A percentile compares a stretch with the other conserved stretches of the same genome.
Evolutionary conservation across 2,797 vertebrate genomes (phyloP).

Genomic region (Distichodus sexfasciatus): DNA sequence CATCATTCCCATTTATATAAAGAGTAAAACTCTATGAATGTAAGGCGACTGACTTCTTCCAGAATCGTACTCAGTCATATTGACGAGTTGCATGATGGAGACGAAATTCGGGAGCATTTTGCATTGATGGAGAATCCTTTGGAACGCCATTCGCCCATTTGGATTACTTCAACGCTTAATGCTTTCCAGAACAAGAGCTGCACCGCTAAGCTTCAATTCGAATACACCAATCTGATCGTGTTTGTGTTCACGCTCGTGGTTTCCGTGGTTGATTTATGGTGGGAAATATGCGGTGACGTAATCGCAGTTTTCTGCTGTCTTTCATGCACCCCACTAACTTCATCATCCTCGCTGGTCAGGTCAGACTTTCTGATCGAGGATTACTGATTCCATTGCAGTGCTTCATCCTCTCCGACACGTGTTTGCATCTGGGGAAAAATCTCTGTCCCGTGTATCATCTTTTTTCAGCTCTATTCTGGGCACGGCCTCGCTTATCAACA

Average conservation of each 20-base stretch:
- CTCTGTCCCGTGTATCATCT: slow-evolving; percentile 5
- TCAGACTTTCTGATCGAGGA: slow-evolving; percentile 20
- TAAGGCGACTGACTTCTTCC: too few species aligned
- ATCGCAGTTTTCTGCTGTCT: slow-evolving; percentile 14
- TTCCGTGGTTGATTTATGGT: slow-evolving; percentile 6
- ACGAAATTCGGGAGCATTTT: too few species aligned
- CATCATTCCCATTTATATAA: too few species aligned
- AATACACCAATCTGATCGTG: too few species aligned
- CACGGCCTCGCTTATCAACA: background rate
- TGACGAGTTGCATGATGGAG: too few species aligned
- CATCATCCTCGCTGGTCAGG: slow-evolving; percentile 13
- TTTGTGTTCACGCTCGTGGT: background rate
- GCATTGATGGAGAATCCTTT: too few species aligned
- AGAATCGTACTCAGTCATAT: too few species aligned
- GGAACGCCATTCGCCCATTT: too few species aligned
- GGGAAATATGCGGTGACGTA: slow-evolving; percentile 33
- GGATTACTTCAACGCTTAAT: too few species aligned
- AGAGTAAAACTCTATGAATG: too few species aligned
- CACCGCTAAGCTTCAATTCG: too few species aligned
- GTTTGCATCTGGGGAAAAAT: background rate
- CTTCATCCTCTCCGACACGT: background rate
- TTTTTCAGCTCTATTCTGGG: background rate
- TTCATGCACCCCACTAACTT: slow-evolving; percentile 14
- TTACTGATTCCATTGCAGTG: slow-evolving; percentile 25
- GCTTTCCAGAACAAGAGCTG: too few species aligned